Evolutionary conservation across 2,113 vertebrate species (phyloP).

Genomic region (Atherinomorus stipes): DNA sequence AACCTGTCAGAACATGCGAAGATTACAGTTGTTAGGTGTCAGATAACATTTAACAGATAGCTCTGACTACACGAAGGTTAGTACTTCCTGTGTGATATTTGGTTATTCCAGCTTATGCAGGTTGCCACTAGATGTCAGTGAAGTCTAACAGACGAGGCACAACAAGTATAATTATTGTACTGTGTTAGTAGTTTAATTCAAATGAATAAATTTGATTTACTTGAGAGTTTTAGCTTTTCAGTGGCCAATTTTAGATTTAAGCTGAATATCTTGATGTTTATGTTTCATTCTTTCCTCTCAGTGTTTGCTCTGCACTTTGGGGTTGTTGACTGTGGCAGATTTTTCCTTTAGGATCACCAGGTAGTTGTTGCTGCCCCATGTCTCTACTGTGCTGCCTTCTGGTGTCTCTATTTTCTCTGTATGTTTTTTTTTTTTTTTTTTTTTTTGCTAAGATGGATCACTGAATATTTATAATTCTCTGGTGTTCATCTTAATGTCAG

Average conservation of each 20-base stretch:
- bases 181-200: background rate
- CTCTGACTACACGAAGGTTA: too few species aligned
- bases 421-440: accelerated
- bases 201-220: background rate
- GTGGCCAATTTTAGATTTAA: background rate
- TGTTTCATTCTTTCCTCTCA: background rate
- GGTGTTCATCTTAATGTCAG: too few species aligned
- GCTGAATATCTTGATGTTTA: background rate
- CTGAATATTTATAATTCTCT: too few species aligned
- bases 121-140: constrained; percentile 62
- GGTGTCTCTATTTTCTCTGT: accelerated
- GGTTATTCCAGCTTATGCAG: background rate
- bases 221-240: background rate
- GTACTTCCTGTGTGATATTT: background rate
- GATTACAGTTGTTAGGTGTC: too few species aligned
- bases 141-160: constrained; percentile 1
- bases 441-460: too few species aligned
- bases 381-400: background rate
- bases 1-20: too few species aligned
- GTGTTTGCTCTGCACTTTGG: too few species aligned
- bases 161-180: background rate
- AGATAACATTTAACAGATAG: too few species aligned
- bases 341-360: background rate
- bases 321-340: background rate
- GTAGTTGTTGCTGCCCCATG: background rate